phyloP scores from a whole-genome alignment of 2,888 invertebrate genomes.

The Erannis defoliaria region DNA sequence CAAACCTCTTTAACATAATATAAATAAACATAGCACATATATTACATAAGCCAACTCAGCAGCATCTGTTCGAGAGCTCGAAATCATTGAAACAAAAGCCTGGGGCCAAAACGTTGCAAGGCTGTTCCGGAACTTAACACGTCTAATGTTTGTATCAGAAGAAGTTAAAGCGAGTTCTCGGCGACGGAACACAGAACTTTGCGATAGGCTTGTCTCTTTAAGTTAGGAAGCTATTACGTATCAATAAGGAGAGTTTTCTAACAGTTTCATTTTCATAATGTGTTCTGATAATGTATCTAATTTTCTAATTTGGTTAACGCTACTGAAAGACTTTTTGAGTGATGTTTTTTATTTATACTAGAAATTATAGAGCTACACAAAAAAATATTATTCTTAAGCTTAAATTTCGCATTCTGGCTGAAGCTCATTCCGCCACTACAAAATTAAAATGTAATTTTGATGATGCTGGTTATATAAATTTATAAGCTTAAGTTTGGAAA shows the following conservation, averaged over 20 bases:
- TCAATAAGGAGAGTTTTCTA: constrained; percentile 30
- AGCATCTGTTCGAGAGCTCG: not conserved
- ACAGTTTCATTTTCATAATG: not conserved
- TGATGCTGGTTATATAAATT: too few relatives aligned
- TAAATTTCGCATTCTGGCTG: too few relatives aligned
- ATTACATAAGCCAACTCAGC: not conserved
- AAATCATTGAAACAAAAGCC: constrained; percentile 37
- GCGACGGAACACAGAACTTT: constrained; percentile 62
- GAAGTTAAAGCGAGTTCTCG: constrained; percentile 51
- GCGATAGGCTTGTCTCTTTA: constrained; percentile 52
- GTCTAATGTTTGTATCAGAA: constrained; percentile 68
- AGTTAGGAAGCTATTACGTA: constrained; percentile 52
- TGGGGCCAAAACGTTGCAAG: constrained; percentile 31
- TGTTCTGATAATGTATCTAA: too few relatives aligned
- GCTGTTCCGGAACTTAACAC: constrained; percentile 58
- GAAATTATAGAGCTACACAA: too few relatives aligned
- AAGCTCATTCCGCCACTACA: too few relatives aligned
- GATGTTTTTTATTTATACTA: too few relatives aligned
- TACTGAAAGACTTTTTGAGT: too few relatives aligned
- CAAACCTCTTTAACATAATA: not conserved
- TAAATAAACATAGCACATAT: not conserved
- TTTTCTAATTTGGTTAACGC: too few relatives aligned
- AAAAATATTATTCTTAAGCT: too few relatives aligned
- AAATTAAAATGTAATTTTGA: too few relatives aligned
- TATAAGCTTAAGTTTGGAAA: too few relatives aligned